phyloP scores from a whole-genome alignment of 2,888 invertebrate species.

The Ypsolopha scabrella region DNA sequence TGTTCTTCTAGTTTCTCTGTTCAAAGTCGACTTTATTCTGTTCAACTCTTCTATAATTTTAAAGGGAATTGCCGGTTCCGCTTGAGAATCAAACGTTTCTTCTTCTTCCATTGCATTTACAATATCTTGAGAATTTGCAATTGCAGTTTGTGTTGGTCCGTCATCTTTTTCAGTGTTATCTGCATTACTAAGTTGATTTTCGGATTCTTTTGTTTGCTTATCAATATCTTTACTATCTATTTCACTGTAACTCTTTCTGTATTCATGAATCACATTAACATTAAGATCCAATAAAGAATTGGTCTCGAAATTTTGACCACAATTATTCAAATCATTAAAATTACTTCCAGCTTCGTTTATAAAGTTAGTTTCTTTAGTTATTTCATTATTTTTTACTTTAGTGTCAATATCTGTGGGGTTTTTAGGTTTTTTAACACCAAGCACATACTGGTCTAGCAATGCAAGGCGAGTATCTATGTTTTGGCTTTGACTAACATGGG shows the following conservation, averaged over 20 bases:
- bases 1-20: slow-evolving; percentile 16
- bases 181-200: neutral
- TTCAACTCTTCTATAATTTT: slow-evolving; percentile 50
- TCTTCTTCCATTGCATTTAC: neutral
- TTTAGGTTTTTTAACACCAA: slow-evolving; percentile 1
- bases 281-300: too few species aligned
- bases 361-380: slow-evolving; percentile 5
- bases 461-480: slow-evolving; percentile 11
- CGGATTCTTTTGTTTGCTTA: neutral
- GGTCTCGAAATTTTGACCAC: too few species aligned
- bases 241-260: too few species aligned
- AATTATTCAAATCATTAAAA: neutral
- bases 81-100: slow-evolving; percentile 8
- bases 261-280: too few species aligned
- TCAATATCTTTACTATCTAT: too few species aligned
- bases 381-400: slow-evolving; percentile 1
- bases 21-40: slow-evolving; percentile 30
- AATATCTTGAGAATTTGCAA: neutral
- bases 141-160: neutral
- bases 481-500: slow-evolving; percentile 36
- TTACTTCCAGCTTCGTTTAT: neutral
- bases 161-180: neutral
- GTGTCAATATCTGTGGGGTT: neutral
- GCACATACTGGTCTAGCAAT: slow-evolving; percentile 21
- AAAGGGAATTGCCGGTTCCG: slow-evolving; percentile 31